These are phyloP conservation scores for Amblyopsis hoosieri DNA, from an alignment of 2,797 vertebrate genomes.

Conservation along the genomic window DNA sequence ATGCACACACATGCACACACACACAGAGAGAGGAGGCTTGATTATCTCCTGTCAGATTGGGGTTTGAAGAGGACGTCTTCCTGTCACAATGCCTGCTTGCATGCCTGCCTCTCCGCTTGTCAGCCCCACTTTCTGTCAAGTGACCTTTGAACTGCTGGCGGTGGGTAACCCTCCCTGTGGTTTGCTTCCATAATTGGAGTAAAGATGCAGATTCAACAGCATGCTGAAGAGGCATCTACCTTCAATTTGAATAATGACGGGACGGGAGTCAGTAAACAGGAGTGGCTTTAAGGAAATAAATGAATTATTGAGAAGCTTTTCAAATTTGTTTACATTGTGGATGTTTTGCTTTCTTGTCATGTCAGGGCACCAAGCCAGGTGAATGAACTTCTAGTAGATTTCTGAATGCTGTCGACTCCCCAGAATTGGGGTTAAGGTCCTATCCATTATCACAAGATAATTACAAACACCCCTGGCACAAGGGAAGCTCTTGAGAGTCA, in stretches of 20 bases:
- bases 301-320: constrained; percentile 5
- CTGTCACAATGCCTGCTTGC: constrained; percentile 46
- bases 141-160: constrained; percentile 71
- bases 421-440: constrained; percentile 14
- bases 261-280: not conserved
- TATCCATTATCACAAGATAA: constrained; percentile 6
- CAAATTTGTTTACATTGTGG: constrained; percentile 26
- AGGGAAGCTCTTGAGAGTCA: constrained; percentile 9
- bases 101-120: constrained; percentile 36
- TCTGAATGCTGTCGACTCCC: not conserved
- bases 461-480: constrained; percentile 12
- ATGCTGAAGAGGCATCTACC: constrained; percentile 42
- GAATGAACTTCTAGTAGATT: constrained; percentile 15
- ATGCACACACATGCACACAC: constrained; percentile 37
- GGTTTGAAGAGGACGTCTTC: constrained; percentile 32
- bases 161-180: constrained; percentile 60
- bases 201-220: constrained; percentile 70
- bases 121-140: constrained; percentile 60
- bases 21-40: constrained; percentile 17
- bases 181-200: constrained; percentile 77
- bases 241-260: not conserved
- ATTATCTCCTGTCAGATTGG: constrained; percentile 51
- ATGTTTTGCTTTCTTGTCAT: constrained; percentile 13
- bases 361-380: not conserved
- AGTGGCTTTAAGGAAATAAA: not conserved